These are phyloP conservation scores for Anthoscopus minutus DNA, from an alignment of 2,113 vertebrate species.

Conservation along the genomic window DNA sequence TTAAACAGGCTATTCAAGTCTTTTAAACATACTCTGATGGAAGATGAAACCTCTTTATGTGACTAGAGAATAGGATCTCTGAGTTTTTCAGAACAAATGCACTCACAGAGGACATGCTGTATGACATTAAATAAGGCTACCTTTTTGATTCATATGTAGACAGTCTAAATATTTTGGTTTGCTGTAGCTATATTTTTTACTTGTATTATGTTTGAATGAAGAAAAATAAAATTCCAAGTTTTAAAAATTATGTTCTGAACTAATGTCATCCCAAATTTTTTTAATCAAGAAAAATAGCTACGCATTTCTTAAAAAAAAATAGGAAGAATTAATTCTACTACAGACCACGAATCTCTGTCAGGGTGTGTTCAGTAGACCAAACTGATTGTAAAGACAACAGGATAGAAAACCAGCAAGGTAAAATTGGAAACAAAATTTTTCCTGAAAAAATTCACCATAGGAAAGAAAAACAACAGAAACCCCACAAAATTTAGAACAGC, in stretches of 20 bases:
- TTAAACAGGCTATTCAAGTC: not conserved
- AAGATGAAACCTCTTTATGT: not conserved
- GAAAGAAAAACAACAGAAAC: not conserved
- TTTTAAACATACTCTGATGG: not conserved
- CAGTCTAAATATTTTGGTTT: not conserved
- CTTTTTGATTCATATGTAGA: not conserved
- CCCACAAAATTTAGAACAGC: not conserved
- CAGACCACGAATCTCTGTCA: not conserved
- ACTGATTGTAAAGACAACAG: not conserved
- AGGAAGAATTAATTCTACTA: not conserved
- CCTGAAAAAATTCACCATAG: not conserved
- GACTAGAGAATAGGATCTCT: not conserved
- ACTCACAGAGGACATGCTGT: not conserved
- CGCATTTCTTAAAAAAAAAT: not conserved
- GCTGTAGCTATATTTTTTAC: not conserved
- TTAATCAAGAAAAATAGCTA: not conserved
- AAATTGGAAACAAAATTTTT: not conserved
- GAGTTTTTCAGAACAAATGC: not conserved
- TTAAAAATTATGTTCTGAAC: not conserved
- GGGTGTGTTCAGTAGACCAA: not conserved
- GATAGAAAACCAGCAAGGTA: not conserved
- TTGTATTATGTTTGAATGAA: not conserved
- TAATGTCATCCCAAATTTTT: not conserved
- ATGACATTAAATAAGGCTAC: not conserved
- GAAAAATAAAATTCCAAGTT: not conserved